Percentiles rank a stretch among this genome's conserved stretches.
Conservation (phyloP, 2,113 vertebrate genomes). For the Tor tambroides region DNA sequence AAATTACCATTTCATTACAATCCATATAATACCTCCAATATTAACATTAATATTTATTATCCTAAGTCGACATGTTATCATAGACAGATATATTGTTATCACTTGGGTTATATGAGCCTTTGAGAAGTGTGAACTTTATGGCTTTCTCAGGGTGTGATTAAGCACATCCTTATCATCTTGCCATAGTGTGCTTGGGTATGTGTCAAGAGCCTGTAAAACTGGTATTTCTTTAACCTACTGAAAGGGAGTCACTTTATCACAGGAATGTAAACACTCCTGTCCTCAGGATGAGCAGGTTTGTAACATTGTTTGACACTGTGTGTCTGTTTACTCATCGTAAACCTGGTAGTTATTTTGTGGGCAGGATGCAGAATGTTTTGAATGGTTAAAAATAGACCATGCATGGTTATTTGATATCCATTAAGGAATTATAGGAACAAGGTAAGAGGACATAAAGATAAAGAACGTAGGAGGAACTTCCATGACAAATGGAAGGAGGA, state of each 20-base stretch:
- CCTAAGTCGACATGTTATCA: neutral
- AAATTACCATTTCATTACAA: neutral
- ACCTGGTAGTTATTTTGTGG: neutral
- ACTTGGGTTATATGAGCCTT: slow-evolving; percentile 1
- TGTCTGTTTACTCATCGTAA: neutral
- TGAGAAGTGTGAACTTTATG: neutral
- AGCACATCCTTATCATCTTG: slow-evolving; percentile 24
- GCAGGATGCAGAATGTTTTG: neutral
- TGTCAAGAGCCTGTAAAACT: slow-evolving; percentile 67
- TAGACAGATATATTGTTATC: neutral
- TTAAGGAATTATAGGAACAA: neutral
- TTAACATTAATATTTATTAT: neutral
- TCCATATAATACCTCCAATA: neutral
- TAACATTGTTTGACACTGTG: slow-evolving; percentile 5
- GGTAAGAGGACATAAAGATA: neutral
- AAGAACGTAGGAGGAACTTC: neutral
- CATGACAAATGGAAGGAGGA: neutral
- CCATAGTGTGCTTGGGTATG: slow-evolving; percentile 17
- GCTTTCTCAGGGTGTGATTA: slow-evolving; percentile 2
- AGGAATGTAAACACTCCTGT: slow-evolving; percentile 69
- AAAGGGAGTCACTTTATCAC: slow-evolving; percentile 61
- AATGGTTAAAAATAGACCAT: neutral
- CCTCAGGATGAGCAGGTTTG: slow-evolving; percentile 28
- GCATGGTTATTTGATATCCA: neutral
- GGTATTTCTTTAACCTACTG: slow-evolving; percentile 67